Base-by-base conservation (phyloP, 2,113 vertebrate genomes). In the Tupaia chinensis region DNA sequence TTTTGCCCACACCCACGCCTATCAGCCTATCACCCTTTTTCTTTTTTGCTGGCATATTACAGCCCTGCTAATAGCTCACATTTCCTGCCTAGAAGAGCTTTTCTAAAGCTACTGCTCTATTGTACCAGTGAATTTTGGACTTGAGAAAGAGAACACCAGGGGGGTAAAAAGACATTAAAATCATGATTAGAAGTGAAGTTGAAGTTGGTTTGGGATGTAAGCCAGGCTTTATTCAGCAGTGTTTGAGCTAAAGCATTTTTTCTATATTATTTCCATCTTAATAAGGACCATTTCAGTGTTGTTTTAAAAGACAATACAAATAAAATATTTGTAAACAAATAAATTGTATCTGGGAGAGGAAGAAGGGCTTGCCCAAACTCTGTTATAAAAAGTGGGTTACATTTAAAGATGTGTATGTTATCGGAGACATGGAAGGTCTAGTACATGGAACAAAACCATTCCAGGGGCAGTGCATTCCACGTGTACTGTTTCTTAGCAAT, bases 51-150 rank as follows among this genome's bases (percentile, higher is more conserved):
- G 80, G 83, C 32, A 3, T 92, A 74, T 95, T 93, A 83, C 69
- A 95, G 27, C 68, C 61, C n/a, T 76, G 54, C 92, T 96, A 97
- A 92, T 89, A 95, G 93, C 83, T 96, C 93, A 63, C 77, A 92
- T 70, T 94, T 80, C 84, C 95, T 92, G 74, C 83, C 89, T 29
- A 11, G 80, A 91, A 69, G 60, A 68, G 25, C 61, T 17, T 74
- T 87, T 93, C 89, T 74, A 96, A 81, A 96, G 27, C 83, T 58
- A 34, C 77, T 87, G 81, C 89, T 66, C 5, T 87, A 83, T 84
- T 84, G 63, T 76, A 60, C 66, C 68, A 68, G 54, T 19, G 68
- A 91, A 56, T 91, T 74, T 22, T 94, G 54, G 69, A 79, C 72
- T 96, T 87, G 44, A 97, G 95, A 93, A 77, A 74, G 44, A 92